Base-by-base conservation (phyloP, 2,113 vertebrate species). In the Taxidea taxus region DNA sequence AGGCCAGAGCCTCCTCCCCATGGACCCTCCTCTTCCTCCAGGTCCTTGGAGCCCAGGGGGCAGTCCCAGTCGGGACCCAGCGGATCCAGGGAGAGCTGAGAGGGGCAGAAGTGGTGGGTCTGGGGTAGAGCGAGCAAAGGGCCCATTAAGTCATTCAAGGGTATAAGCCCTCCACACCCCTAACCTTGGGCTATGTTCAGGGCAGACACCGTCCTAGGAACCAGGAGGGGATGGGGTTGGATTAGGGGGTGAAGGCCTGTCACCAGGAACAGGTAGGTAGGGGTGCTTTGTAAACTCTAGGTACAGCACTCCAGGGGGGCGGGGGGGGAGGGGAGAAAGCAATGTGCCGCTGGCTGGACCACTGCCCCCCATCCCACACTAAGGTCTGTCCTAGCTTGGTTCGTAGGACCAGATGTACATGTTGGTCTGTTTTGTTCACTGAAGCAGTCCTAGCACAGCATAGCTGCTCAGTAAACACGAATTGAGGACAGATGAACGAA, bases 21-120 rank as follows among this genome's bases (percentile, higher is more conserved):
- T 1, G 87, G 94, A 85, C 96, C 94, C 25, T 96, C 97, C 80
- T 97, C 92, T 62, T 95, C 97, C 27, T 98, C 97, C 64, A 94
- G 91, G 64, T 97, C 96, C 96, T 98, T 98, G 94, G 97, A 90
- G 49, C 39, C 91, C 90, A 82, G 93, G 25, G 91, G 91, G 56
- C n/a, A 89, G 87, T 91, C 95, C 98, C 88, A 90, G 47, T 91
- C 27, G 6, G 95, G 90, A 68, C 87, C 37, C 82, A 91, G 93
- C 20, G 94, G 95, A 80, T 98, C 98, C 91, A 97, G 90, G 74
- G 97, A 97, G 91, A 98, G 90, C 98, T 98, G 94, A 42, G 39
- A 66, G 11, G 70, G 74, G 56, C 66, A 95, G 87, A 95, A 96
- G 56, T 7, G 47, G 87, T 77, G 25, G 37, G 64, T 87, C 44